phyloP scores from a whole-genome alignment of 2,888 invertebrate species.

The Tipula lateralis region DNA sequence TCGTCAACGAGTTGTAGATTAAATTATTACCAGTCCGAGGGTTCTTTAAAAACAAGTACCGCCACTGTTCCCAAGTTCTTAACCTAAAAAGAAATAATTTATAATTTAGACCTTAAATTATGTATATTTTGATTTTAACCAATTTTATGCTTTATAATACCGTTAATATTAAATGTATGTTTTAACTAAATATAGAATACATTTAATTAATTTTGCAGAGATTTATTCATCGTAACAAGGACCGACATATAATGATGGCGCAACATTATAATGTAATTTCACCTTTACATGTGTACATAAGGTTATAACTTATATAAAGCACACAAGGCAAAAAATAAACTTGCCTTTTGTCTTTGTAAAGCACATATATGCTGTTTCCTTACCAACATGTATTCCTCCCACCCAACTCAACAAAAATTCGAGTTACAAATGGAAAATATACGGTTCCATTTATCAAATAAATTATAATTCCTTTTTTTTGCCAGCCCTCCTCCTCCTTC shows the following conservation, averaged over 20 bases:
- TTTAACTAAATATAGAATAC: neutral
- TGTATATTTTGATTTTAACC: neutral
- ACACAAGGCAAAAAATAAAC: neutral
- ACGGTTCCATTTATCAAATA: neutral
- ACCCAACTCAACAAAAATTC: neutral
- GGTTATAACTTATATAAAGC: neutral
- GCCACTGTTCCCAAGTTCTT: too few relatives aligned
- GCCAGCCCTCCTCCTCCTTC: neutral
- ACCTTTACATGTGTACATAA: neutral
- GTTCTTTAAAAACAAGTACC: too few relatives aligned
- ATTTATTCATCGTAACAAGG: neutral
- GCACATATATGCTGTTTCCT: neutral
- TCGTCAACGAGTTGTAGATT: too few relatives aligned
- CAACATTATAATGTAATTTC: neutral
- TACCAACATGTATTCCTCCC: neutral
- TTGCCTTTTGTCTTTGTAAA: neutral
- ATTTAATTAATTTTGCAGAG: neutral
- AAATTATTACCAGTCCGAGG: too few relatives aligned
- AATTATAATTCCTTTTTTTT: slow-evolving; percentile 4
- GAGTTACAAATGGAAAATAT: neutral
- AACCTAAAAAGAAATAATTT: too few relatives aligned
- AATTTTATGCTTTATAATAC: neutral
- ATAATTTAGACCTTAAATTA: too few relatives aligned
- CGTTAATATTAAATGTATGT: neutral
- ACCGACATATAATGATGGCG: neutral